Evolutionary conservation across 2,797 vertebrate species (phyloP).

Genomic region (Acrocephalus scirpaceus): DNA sequence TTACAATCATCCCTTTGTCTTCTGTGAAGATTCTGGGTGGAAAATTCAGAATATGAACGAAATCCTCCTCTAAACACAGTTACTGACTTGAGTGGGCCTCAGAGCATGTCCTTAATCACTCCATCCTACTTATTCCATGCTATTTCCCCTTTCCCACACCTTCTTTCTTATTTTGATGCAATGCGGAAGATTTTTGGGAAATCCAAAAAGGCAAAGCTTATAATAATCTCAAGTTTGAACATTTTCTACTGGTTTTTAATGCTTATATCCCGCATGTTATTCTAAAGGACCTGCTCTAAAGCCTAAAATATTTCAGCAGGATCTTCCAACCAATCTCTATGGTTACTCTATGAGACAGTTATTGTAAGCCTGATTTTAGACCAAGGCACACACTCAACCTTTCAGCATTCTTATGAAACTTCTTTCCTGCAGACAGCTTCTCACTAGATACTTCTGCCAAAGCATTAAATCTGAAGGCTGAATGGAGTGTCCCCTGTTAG

Average conservation of each 20-base stretch:
- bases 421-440: background rate
- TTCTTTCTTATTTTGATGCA: background rate
- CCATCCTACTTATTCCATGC: background rate
- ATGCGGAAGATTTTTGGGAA: background rate
- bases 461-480: slow-evolving; percentile 12
- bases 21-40: background rate
- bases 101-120: background rate
- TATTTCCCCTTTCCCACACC: background rate
- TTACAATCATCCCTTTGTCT: background rate
- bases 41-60: background rate
- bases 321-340: background rate
- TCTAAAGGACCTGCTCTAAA: background rate
- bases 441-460: background rate
- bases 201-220: background rate
- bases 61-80: background rate
- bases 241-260: background rate
- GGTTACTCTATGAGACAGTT: background rate
- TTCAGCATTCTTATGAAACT: slow-evolving; percentile 12
- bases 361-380: background rate
- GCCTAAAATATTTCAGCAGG: background rate
- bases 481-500: background rate
- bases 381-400: background rate
- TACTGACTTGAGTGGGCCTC: background rate
- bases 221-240: background rate
- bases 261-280: background rate